Evolutionary conservation across 2,888 invertebrate genomes (phyloP).

Genomic region (Euspilapteryx auroguttella): DNA sequence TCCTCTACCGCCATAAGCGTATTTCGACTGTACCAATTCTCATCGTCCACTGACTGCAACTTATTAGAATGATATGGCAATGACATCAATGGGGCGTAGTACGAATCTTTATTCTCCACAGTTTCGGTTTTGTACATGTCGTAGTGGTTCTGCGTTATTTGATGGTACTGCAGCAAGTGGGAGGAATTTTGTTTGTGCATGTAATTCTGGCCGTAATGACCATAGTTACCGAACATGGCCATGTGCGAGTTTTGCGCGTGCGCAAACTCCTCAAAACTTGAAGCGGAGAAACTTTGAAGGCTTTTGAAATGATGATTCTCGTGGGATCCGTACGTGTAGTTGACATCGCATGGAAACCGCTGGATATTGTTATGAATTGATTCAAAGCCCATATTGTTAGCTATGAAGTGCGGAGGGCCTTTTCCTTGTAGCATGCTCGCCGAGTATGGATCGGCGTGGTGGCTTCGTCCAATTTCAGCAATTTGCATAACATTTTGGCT

Average conservation of each 20-base stretch:
- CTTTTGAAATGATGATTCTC: conserved; percentile 34
- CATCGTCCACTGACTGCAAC: conserved; percentile 63
- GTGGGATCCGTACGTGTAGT: conserved; percentile 39
- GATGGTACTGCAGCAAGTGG: conserved; percentile 28
- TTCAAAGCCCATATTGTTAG: conserved; percentile 28
- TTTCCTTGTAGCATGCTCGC: conserved; percentile 44
- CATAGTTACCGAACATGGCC: conserved; percentile 53
- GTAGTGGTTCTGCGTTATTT: conserved; percentile 32
- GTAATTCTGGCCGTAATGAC: conserved; percentile 47
- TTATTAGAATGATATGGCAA: conserved; percentile 68
- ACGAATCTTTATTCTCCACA: conserved; percentile 50
- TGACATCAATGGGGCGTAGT: conserved; percentile 69
- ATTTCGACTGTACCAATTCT: conserved; percentile 52
- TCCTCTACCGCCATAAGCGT: conserved; percentile 39
- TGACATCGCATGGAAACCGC: conserved; percentile 47
- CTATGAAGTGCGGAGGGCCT: conserved; percentile 29
- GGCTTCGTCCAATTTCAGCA: conserved; percentile 35
- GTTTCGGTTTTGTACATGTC: conserved; percentile 32
- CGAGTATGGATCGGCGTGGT: conserved; percentile 43
- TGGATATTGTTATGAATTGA: conserved; percentile 32
- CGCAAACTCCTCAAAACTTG: conserved; percentile 56
- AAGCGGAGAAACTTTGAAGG: conserved; percentile 47
- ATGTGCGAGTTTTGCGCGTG: conserved; percentile 56
- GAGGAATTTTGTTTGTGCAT: conserved; percentile 30
- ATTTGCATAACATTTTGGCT: conserved; percentile 32